Conservation (phyloP, 2,113 vertebrate genomes). For the Thermophis baileyi region DNA sequence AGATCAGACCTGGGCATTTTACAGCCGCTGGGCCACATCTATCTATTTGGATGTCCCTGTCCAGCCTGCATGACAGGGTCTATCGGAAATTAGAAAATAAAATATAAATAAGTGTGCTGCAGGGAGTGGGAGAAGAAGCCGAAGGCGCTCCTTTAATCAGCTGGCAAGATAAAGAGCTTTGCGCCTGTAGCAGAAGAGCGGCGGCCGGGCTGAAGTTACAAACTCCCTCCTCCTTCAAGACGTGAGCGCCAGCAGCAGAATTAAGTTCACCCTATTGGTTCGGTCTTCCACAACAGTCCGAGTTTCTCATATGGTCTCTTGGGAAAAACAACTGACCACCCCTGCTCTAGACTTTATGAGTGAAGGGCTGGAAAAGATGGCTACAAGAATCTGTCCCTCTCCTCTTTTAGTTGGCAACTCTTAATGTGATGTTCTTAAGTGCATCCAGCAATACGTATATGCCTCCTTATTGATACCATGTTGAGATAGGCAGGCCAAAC, state of each 20-base stretch:
- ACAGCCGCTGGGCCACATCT: neutral
- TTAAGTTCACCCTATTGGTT: neutral
- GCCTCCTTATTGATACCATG: neutral
- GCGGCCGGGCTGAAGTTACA: neutral
- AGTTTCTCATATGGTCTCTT: neutral
- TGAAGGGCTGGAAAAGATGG: neutral
- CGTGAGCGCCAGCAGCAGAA: neutral
- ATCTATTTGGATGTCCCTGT: neutral
- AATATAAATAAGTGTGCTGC: neutral
- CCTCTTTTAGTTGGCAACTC: neutral
- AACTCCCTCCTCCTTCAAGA: neutral
- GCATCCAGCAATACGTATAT: neutral
- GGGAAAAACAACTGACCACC: neutral
- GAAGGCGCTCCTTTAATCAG: neutral
- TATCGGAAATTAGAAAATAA: neutral
- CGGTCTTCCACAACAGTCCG: neutral
- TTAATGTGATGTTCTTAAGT: neutral
- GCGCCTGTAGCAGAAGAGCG: neutral
- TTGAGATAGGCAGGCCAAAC: neutral
- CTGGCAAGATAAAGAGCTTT: neutral
- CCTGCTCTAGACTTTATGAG: neutral
- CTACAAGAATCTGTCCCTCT: neutral
- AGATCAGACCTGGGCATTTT: neutral
- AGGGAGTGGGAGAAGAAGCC: neutral
- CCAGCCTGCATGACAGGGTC: neutral